Evolutionary conservation across 1,140 invertebrate genomes (phyloP).

Genomic region (Ephestia elutella): DNA sequence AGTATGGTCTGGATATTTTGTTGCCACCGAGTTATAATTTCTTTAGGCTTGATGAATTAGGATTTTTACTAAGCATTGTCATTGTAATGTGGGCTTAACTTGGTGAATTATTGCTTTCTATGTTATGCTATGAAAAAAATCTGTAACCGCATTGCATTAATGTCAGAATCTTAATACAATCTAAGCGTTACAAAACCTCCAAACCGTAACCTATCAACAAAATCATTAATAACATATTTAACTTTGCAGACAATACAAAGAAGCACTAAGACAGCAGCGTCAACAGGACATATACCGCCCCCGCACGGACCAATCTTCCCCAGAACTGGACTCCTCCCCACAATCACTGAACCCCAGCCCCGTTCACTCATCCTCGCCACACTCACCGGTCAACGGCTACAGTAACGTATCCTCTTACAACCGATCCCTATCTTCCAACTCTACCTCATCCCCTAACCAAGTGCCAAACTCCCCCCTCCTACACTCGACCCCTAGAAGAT

Average conservation of each 20-base stretch:
- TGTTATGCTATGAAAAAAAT: no score
- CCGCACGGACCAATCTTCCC: conserved; percentile 69
- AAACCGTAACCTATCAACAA: not conserved
- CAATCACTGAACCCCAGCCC: conserved; percentile 57
- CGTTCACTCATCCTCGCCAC: conserved; percentile 51
- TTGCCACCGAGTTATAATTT: no score
- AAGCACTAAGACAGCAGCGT: conserved; percentile 87
- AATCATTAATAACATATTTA: not conserved
- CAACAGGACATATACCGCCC: conserved; percentile 85
- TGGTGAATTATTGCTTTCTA: no score
- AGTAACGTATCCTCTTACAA: conserved; percentile 60
- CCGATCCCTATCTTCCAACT: conserved; percentile 56
- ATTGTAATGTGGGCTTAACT: no score
- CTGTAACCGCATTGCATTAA: not conserved
- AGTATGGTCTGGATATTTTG: no score
- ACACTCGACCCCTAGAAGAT: conserved; percentile 63
- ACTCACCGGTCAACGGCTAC: conserved; percentile 69
- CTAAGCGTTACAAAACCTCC: conserved; percentile 14
- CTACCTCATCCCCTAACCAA: conserved; percentile 41
- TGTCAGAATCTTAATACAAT: not conserved
- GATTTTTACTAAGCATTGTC: no score
- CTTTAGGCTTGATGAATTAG: no score
- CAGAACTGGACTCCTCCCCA: conserved; percentile 59
- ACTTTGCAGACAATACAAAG: conserved; percentile 86
- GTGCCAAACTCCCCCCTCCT: conserved; percentile 61